Percentiles rank a stretch among this genome's conserved stretches.
phyloP scores from a whole-genome alignment of 1,140 invertebrate genomes.

The Zaprionus kolodkinae region DNA sequence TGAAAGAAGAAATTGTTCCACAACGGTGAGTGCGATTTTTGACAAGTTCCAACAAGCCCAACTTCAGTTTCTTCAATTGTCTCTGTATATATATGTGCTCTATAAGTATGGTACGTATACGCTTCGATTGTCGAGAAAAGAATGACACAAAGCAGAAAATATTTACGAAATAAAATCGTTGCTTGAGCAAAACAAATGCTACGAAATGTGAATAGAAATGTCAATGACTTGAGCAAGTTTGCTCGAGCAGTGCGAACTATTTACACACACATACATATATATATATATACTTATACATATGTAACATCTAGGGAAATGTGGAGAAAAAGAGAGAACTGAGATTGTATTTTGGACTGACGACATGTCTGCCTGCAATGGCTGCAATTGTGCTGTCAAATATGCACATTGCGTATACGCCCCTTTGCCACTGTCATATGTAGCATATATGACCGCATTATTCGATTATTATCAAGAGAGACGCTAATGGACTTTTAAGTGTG shows the following conservation, averaged over 20 bases:
- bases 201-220: conserved; percentile 37
- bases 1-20: conserved; percentile 25
- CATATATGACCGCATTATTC: conserved; percentile 9
- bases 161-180: conserved; percentile 27
- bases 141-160: conserved; percentile 26
- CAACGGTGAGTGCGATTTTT: conserved; percentile 16
- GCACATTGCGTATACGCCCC: conserved; percentile 39
- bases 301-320: conserved; percentile 16
- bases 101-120: background rate
- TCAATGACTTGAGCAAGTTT: conserved; percentile 48
- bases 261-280: no score
- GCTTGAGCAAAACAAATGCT: conserved; percentile 19
- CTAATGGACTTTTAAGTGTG: conserved; percentile 81
- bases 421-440: conserved; percentile 34
- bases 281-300: no score
- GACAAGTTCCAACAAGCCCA: conserved; percentile 33
- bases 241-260: conserved; percentile 46
- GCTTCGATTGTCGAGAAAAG: conserved; percentile 8
- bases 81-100: background rate
- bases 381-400: conserved; percentile 11
- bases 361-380: conserved; percentile 15
- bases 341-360: conserved; percentile 8
- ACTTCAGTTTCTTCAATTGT: conserved; percentile 36
- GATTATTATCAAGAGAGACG: conserved; percentile 48
- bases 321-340: conserved; percentile 10